Base-by-base conservation (phyloP, 2,797 vertebrate species). In the Sebastes iracundus region DNA sequence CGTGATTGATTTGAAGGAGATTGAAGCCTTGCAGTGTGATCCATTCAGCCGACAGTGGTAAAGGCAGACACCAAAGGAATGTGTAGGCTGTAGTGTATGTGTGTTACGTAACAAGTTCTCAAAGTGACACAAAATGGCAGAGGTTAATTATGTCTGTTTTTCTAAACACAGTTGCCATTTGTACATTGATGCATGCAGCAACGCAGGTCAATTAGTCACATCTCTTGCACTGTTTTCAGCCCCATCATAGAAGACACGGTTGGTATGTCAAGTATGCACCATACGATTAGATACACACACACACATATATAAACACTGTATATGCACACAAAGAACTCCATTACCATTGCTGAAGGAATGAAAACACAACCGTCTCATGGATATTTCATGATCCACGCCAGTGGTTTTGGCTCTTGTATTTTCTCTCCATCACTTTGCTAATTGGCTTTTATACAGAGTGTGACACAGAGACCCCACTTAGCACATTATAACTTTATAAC, bases 1-100 rank as follows among this genome's bases (percentile, higher is more conserved):
- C 62, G 86, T 92, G 91, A 92, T 94, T 93, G 90, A 93, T 93
- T 88, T 88, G 87, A 90, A 81, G 87, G 87, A 88, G 87, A 90
- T 87, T 92, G 91, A 93, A 93, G 88, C 82, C 82, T 85, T 80
- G 86, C 87, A 64, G 87, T 80, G 82, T 80, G 91, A 94, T 93
- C 89, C 85, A 79, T 92, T 84, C 80, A 75, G 82, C 86, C 59
- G 80, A 82, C 90, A 79, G 72, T 69, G 58, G 81, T 82, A 73
- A 80, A 90, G 90, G 86, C 30, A 23, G 81, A 79, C 81, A 81
- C 79, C 61, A 55, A 55, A 87, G 68, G 82, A 87, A 86, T 81
- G 88, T 67, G 80, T 72, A 73, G 77, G 66, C 46, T 10, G 6
- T 53, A n/a, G 58, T 72, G 70, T 63, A 73, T 62, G 53, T 74